phyloP scores from a whole-genome alignment of 2,113 vertebrate species.

The Sorex fumeus region DNA sequence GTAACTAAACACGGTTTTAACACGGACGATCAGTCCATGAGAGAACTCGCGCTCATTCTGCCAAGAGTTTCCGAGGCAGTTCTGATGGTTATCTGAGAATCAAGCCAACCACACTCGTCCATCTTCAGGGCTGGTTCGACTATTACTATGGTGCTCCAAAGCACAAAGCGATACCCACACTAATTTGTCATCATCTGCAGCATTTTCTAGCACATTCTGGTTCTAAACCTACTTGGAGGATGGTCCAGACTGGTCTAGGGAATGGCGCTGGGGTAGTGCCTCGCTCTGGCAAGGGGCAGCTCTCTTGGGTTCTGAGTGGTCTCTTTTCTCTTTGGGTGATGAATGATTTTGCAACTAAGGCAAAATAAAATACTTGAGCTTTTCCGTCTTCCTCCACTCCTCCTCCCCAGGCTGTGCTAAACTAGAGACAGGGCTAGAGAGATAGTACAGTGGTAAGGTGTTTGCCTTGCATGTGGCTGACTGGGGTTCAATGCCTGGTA shows the following conservation, averaged over 20 bases:
- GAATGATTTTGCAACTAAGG: background rate
- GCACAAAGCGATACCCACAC: background rate
- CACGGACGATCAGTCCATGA: background rate
- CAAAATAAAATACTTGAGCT: background rate
- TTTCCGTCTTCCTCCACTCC: background rate
- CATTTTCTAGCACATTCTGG: rapidly evolving
- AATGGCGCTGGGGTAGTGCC: too few species aligned
- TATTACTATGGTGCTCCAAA: too few species aligned
- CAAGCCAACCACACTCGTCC: background rate
- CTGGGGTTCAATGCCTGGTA: too few species aligned
- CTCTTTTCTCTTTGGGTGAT: background rate
- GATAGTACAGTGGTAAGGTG: too few species aligned
- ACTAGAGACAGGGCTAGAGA: background rate
- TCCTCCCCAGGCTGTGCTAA: background rate
- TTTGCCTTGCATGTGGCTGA: too few species aligned
- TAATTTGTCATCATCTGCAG: too few species aligned
- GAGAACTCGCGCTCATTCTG: background rate
- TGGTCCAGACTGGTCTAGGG: too few species aligned
- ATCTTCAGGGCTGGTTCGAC: background rate
- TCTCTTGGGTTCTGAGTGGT: background rate
- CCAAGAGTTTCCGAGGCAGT: background rate
- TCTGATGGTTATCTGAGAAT: background rate
- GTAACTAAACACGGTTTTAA: background rate
- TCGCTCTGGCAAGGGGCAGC: background rate
- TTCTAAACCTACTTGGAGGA: background rate